These are phyloP conservation scores for Drosophila hawaiiensis DNA, from an alignment of 2,888 invertebrate genomes.

Conservation along the genomic window DNA sequence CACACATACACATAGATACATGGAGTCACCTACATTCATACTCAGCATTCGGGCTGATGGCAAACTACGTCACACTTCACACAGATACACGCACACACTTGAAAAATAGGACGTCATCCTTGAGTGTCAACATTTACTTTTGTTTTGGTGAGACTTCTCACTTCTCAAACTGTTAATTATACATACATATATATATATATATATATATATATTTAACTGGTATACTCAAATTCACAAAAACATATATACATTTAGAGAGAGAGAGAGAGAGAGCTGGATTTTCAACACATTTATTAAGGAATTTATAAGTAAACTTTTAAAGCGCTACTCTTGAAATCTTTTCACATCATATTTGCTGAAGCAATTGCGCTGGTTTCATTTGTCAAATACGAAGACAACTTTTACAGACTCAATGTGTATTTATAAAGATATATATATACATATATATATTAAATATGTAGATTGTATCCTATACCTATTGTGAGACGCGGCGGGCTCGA, in stretches of 20 bases:
- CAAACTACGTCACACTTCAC: conserved; percentile 64
- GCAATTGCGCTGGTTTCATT: neutral
- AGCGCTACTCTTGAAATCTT: neutral
- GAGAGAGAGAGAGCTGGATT: neutral
- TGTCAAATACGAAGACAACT: neutral
- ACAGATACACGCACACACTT: conserved; percentile 39
- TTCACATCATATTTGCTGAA: neutral
- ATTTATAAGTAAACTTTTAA: neutral
- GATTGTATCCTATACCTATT: conserved; percentile 22
- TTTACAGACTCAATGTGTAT: neutral
- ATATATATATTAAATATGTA: neutral
- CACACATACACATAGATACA: neutral
- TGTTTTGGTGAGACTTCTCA: conserved; percentile 35
- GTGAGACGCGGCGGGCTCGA: conserved; percentile 34
- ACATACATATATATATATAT: neutral
- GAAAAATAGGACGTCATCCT: conserved; percentile 72
- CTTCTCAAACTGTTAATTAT: conserved; percentile 23
- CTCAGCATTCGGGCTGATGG: conserved; percentile 14
- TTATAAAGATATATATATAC: neutral
- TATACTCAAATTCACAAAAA: neutral
- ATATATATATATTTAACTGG: neutral
- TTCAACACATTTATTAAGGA: neutral
- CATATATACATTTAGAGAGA: neutral
- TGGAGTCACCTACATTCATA: conserved; percentile 10
- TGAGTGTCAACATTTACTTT: conserved; percentile 64